A percentile compares a stretch with the other conserved stretches of the same genome.
Conservation (phyloP, 2,113 vertebrate species). For the Thalassoma bifasciatum region DNA sequence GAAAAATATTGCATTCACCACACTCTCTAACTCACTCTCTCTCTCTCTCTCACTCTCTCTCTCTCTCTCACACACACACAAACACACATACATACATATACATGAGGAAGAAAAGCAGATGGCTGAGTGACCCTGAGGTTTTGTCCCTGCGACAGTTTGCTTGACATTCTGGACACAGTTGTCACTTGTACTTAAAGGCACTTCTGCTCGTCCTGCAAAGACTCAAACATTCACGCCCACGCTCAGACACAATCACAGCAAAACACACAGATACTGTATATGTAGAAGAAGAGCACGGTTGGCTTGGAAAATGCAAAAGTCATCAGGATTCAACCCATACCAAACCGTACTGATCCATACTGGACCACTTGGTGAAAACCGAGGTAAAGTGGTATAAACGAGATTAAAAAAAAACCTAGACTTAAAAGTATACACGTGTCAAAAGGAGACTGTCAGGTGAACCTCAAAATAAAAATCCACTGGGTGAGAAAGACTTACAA, state of each 20-base stretch:
- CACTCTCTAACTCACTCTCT: background rate
- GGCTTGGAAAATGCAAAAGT: too few species aligned
- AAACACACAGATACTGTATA: background rate
- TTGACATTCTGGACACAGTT: slow-evolving; percentile 70
- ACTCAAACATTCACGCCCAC: slow-evolving; percentile 10
- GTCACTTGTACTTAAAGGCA: slow-evolving; percentile 59
- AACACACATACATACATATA: slow-evolving; percentile 20
- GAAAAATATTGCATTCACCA: background rate
- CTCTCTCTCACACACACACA: background rate
- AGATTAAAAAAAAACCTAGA: too few species aligned
- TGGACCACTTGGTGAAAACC: too few species aligned
- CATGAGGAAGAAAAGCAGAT: slow-evolving; percentile 64
- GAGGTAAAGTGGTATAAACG: too few species aligned
- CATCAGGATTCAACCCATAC: too few species aligned
- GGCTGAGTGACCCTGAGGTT: slow-evolving; percentile 67
- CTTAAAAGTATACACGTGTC: too few species aligned
- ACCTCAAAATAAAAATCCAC: too few species aligned
- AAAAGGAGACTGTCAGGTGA: too few species aligned
- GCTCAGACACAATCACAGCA: background rate
- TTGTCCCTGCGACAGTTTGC: slow-evolving; percentile 61
- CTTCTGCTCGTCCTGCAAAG: slow-evolving; percentile 6
- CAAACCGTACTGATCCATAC: too few species aligned
- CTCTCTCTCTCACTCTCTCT: too few species aligned
- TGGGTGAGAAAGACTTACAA: too few species aligned
- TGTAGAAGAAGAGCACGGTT: too few species aligned